These are phyloP conservation scores for Camelus dromedarius DNA, from an alignment of 2,113 vertebrate genomes.

Conservation along the genomic window DNA sequence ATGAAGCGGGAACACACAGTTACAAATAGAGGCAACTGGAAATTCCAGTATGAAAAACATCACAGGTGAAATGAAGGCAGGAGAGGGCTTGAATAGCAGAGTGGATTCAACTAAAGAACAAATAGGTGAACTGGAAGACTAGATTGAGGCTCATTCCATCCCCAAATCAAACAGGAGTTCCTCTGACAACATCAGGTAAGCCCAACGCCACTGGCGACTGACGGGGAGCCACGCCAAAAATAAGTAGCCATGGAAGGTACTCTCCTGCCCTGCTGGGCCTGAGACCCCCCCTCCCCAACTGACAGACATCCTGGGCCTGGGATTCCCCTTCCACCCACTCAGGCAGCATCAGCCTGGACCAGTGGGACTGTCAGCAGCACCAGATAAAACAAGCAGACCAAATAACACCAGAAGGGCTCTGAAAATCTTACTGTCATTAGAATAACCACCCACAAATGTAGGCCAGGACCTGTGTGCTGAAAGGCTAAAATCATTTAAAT, in stretches of 20 bases:
- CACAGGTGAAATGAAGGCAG: background rate
- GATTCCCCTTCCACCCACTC: background rate
- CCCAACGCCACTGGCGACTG: accelerated
- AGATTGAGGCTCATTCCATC: background rate
- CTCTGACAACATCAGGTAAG: background rate
- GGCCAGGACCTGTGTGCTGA: background rate
- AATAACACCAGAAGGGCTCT: background rate
- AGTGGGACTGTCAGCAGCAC: background rate
- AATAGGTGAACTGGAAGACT: background rate
- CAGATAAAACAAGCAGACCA: background rate
- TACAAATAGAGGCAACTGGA: background rate
- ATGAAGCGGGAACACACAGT: background rate
- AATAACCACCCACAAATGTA: background rate
- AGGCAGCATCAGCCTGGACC: background rate
- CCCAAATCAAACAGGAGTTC: background rate
- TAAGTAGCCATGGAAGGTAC: background rate
- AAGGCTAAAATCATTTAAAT: background rate
- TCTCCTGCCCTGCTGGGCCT: background rate
- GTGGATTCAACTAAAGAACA: background rate
- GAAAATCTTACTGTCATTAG: background rate
- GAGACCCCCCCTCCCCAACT: background rate
- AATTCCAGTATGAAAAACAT: slow-evolving; percentile 5
- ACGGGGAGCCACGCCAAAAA: background rate
- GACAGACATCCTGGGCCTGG: background rate
- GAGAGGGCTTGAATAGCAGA: background rate